phyloP scores from a whole-genome alignment of 1,140 invertebrate species.

The Caerostris extrusa region DNA sequence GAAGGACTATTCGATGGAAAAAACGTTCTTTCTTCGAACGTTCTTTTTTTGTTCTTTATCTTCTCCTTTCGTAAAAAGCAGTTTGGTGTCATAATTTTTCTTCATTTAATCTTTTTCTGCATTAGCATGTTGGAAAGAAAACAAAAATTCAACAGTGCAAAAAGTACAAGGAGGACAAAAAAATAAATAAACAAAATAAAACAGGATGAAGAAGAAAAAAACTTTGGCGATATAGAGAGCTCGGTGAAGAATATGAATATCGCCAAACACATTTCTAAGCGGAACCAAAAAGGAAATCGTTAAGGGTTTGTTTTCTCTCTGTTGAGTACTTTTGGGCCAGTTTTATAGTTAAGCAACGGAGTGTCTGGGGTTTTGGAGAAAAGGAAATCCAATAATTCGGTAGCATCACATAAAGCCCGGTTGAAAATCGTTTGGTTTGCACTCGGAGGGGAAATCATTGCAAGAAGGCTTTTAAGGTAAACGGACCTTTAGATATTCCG shows the following conservation, averaged over 20 bases:
- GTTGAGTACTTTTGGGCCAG: neutral
- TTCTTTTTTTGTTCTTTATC: neutral
- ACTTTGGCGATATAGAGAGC: neutral
- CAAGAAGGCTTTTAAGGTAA: neutral
- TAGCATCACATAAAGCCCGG: constrained; percentile 6
- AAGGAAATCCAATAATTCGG: constrained; percentile 21
- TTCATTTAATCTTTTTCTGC: neutral
- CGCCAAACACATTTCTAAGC: neutral
- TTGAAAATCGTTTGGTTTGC: constrained; percentile 20
- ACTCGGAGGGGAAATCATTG: constrained; percentile 9
- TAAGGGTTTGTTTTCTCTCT: neutral
- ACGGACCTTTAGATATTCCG: neutral
- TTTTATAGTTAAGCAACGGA: neutral
- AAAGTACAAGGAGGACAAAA: too few species aligned
- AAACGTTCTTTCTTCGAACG: neutral
- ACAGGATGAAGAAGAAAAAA: too few species aligned
- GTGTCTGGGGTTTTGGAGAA: too few species aligned
- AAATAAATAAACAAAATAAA: too few species aligned
- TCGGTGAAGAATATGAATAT: too few species aligned
- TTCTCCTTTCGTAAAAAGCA: neutral
- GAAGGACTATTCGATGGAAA: neutral
- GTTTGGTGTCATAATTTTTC: constrained; percentile 54
- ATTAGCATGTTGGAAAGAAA: neutral
- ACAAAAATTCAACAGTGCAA: too few species aligned
- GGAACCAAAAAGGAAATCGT: neutral